Evolutionary conservation across 2,797 vertebrate species (phyloP).

Genomic region (Oryzias sinensis): DNA sequence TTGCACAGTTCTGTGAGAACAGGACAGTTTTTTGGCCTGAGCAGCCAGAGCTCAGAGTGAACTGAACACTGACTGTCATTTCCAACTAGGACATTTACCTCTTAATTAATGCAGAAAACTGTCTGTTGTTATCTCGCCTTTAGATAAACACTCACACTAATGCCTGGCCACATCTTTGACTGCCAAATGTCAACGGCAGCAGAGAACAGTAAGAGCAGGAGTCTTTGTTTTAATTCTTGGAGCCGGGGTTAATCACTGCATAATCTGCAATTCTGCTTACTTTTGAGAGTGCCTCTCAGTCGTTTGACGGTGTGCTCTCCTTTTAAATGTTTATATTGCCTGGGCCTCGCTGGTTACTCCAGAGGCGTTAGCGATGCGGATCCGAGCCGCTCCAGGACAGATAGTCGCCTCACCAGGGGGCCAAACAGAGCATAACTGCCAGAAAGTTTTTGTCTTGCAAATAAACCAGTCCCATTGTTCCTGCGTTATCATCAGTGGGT

Average conservation of each 20-base stretch:
- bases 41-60: slow-evolving; percentile 53
- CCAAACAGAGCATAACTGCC: slow-evolving; percentile 25
- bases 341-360: slow-evolving; percentile 28
- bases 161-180: slow-evolving; percentile 79
- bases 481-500: slow-evolving; percentile 53
- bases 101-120: slow-evolving; percentile 66
- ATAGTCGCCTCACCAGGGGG: slow-evolving; percentile 31
- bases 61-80: slow-evolving; percentile 59
- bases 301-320: slow-evolving; percentile 63
- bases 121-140: slow-evolving; percentile 53
- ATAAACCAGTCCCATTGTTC: slow-evolving; percentile 63
- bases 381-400: slow-evolving; percentile 36
- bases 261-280: slow-evolving; percentile 79
- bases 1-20: slow-evolving; percentile 60
- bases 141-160: slow-evolving; percentile 76
- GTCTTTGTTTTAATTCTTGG: slow-evolving; percentile 16
- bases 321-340: slow-evolving; percentile 1
- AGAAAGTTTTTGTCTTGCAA: slow-evolving; percentile 71
- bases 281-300: slow-evolving; percentile 69
- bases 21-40: slow-evolving; percentile 30
- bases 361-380: slow-evolving; percentile 64
- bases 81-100: slow-evolving; percentile 68
- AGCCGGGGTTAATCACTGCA: slow-evolving; percentile 60
- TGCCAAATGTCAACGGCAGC: slow-evolving; percentile 84
- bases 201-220: slow-evolving; percentile 55